A percentile compares a stretch with the other conserved stretches of the same genome.
phyloP scores from a whole-genome alignment of 2,888 invertebrate genomes.

The Dilophus febrilis region DNA sequence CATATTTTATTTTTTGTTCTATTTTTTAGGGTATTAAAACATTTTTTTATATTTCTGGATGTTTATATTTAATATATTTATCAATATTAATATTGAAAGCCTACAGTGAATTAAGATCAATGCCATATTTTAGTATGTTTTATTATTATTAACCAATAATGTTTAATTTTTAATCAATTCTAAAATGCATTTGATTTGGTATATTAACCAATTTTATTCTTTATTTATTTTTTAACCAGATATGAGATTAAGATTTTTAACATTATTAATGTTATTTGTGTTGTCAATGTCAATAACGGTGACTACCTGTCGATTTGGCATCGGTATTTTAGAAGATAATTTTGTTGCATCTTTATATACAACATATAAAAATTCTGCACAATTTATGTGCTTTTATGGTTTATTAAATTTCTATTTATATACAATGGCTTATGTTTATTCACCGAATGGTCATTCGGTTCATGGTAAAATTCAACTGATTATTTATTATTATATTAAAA shows the following conservation, averaged over 20 bases:
- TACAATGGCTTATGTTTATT: constrained; percentile 87
- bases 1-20: too few species aligned
- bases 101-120: constrained; percentile 83
- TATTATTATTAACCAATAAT: background rate
- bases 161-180: background rate
- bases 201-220: background rate
- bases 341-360: constrained; percentile 79
- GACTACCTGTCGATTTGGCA: constrained; percentile 69
- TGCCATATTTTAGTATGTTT: constrained; percentile 91
- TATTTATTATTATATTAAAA: background rate
- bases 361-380: constrained; percentile 79
- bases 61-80: constrained; percentile 73
- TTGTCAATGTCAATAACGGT: constrained; percentile 55
- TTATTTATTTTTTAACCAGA: constrained; percentile 39
- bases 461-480: constrained; percentile 50
- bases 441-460: constrained; percentile 63
- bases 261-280: constrained; percentile 68
- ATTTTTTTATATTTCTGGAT: constrained; percentile 73
- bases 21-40: constrained; percentile 44
- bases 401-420: constrained; percentile 86
- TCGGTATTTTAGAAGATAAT: constrained; percentile 80
- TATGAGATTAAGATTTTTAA: constrained; percentile 78
- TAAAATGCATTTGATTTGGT: constrained; percentile 1
- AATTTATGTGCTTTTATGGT: constrained; percentile 91
- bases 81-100: constrained; percentile 69